These are phyloP conservation scores for Melierax canorus DNA, from an alignment of 2,113 vertebrate genomes.

Conservation along the genomic window DNA sequence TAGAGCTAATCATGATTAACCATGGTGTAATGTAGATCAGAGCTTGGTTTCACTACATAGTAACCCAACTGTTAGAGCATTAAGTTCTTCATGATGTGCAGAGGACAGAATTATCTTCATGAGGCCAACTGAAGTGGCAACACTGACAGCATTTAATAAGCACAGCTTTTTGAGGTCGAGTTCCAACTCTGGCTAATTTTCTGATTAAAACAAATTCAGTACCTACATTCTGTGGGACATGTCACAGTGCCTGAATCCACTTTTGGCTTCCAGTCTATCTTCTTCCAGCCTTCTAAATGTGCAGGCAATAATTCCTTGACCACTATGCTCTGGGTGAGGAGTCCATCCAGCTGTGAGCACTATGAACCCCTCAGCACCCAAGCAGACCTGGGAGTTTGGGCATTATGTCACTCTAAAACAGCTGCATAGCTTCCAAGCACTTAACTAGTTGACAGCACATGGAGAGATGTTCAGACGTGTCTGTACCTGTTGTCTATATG, in stretches of 20 bases:
- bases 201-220: neutral
- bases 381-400: neutral
- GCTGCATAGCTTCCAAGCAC: neutral
- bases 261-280: neutral
- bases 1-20: neutral
- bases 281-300: neutral
- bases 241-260: neutral
- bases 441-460: neutral
- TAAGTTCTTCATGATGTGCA: neutral
- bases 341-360: neutral
- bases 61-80: neutral
- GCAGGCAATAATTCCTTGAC: neutral
- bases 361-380: neutral
- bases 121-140: neutral
- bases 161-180: neutral
- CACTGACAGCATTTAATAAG: neutral
- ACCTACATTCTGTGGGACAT: neutral
- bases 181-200: neutral
- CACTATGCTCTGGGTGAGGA: neutral
- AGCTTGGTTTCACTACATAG: neutral
- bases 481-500: neutral
- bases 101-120: neutral
- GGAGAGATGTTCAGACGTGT: neutral
- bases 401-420: neutral
- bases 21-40: neutral